A percentile compares a stretch with the other conserved stretches of the same genome.
Conservation (phyloP, 2,888 invertebrate species). For the Rugalucina vietnamica region DNA sequence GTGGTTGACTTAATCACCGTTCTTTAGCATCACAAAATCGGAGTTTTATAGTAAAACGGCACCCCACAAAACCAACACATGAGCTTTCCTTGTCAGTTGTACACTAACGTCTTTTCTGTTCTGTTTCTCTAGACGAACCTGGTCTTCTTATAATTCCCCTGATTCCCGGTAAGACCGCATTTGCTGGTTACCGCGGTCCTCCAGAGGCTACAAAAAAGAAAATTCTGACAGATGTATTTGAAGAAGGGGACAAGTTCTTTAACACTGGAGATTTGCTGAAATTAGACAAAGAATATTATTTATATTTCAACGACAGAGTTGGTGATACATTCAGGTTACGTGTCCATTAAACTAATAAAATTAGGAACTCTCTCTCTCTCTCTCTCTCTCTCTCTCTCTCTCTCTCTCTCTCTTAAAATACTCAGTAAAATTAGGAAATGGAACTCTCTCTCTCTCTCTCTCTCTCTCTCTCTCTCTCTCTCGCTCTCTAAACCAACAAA, state of each 20-base stretch:
- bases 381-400: background rate
- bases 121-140: conserved; percentile 67
- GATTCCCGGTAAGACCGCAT: conserved; percentile 85
- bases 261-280: conserved; percentile 77
- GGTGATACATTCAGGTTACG: conserved; percentile 81
- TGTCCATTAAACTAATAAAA: background rate
- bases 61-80: too few species aligned
- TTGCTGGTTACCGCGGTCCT: conserved; percentile 88
- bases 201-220: conserved; percentile 93
- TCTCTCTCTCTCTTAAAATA: background rate
- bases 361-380: too few species aligned
- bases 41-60: too few species aligned
- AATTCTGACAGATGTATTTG: conserved; percentile 93
- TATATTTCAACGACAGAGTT: conserved; percentile 79
- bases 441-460: background rate
- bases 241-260: conserved; percentile 89
- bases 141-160: conserved; percentile 73
- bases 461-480: too few species aligned
- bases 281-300: conserved; percentile 71
- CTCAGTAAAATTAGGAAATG: background rate
- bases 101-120: too few species aligned
- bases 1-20: too few species aligned
- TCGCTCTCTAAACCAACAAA: too few species aligned
- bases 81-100: too few species aligned
- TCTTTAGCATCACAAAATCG: too few species aligned